A percentile compares a stretch with the other conserved stretches of the same genome.
These are phyloP conservation scores for Glyptemys insculpta DNA, from an alignment of 2,797 vertebrate species.

Conservation along the genomic window DNA sequence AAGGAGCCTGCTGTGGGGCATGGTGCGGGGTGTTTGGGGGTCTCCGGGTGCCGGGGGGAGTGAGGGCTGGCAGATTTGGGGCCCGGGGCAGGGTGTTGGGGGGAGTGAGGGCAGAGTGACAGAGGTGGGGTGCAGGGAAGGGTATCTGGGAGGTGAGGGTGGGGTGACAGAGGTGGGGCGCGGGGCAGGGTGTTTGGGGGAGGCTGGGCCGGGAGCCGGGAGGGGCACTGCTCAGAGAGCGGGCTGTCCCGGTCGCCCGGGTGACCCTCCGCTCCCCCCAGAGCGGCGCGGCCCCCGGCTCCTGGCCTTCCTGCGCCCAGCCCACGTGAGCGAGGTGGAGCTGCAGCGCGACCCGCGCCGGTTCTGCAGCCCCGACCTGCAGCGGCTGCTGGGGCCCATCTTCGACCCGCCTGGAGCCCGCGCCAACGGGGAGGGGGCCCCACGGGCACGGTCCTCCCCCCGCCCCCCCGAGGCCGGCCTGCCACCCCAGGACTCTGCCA, in stretches of 20 bases:
- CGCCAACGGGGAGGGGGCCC: background rate
- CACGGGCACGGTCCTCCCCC: background rate
- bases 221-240: background rate
- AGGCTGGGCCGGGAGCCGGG: too few species aligned
- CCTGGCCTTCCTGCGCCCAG: constrained; percentile 73
- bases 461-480: background rate
- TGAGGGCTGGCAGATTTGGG: too few species aligned
- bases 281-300: constrained; percentile 47
- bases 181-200: too few species aligned
- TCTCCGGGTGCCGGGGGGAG: background rate
- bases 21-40: background rate
- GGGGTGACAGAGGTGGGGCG: too few species aligned
- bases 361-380: constrained; percentile 86
- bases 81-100: too few species aligned
- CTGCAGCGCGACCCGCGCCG: constrained; percentile 82
- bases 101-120: accelerated
- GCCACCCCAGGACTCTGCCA: background rate
- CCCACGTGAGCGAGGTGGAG: constrained; percentile 67
- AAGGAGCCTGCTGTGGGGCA: too few species aligned
- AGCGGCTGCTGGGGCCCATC: constrained; percentile 87
- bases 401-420: constrained; percentile 74
- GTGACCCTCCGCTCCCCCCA: background rate
- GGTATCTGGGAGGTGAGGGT: too few species aligned
- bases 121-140: too few species aligned
- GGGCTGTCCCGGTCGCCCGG: background rate